Percentiles rank a stretch among this genome's conserved stretches.
These are phyloP conservation scores for Emmelina monodactyla DNA, from an alignment of 2,888 invertebrate species.

Conservation along the genomic window DNA sequence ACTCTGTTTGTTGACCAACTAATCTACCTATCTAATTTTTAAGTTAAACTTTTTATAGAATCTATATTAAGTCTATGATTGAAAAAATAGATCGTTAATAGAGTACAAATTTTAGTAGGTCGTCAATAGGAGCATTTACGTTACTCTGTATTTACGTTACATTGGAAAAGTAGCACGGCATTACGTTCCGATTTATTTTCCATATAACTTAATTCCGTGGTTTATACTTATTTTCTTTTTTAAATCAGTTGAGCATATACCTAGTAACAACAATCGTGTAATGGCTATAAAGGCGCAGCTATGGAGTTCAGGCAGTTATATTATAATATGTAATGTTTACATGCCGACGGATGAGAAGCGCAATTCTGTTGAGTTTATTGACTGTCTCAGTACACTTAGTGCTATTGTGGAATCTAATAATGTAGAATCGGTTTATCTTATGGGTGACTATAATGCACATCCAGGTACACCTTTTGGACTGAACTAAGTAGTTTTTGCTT, in stretches of 20 bases:
- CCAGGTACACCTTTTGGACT: background rate
- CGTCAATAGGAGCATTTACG: no score
- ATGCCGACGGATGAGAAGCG: conserved; percentile 1
- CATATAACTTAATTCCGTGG: no score
- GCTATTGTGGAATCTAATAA: conserved; percentile 1
- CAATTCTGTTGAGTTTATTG: background rate
- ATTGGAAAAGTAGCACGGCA: no score
- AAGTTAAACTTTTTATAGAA: no score
- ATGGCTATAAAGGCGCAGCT: background rate
- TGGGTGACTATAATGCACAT: conserved; percentile 2
- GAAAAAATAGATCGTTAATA: no score
- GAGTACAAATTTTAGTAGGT: no score
- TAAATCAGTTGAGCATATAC: conserved; percentile 4
- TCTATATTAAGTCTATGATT: no score
- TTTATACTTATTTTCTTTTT: no score
- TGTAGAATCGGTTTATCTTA: background rate
- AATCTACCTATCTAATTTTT: no score
- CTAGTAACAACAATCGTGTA: background rate
- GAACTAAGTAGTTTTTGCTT: background rate
- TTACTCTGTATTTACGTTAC: no score
- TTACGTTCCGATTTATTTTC: no score
- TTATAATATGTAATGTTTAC: conserved; percentile 1
- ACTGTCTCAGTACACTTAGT: background rate
- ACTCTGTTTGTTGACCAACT: no score
- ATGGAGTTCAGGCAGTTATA: background rate